Base-by-base conservation (phyloP, 2,888 invertebrate species). In the Tetragnatha montana region DNA sequence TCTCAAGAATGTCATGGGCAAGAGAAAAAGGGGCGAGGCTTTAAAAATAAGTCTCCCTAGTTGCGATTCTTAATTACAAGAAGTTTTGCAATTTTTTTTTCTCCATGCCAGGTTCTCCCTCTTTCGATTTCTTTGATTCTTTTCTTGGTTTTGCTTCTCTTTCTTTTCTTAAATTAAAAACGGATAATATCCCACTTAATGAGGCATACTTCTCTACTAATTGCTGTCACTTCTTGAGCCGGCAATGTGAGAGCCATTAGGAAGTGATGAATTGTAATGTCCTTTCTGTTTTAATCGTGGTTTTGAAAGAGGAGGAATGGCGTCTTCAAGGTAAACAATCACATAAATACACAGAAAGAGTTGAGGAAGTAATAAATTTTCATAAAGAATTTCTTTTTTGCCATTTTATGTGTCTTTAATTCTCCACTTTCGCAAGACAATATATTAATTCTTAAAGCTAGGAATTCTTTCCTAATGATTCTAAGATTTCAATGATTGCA, bases 21-120 rank as follows among this genome's bases (percentile, higher is more conserved):
- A 76, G 49, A 19, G 17, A 19, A n/a, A 50, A 50, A 35, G 35
- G 78, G 21, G 78, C 78, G 17, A 19, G 12, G 68, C 35, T 51
- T 75, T 68, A 22, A 74, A 50, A 49, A 74, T 60, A 83, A 60
- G 74, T 83, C 82, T 78, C 60, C 51, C 35, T 60, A 51, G 50
- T 19, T 81, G 71, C 74, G n/a, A 88, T 78, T 82, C 87, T 88
- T 88, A 88, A 88, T 88, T 82, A 82, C 82, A 78, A 88, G 78
- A 82, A 88, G 87, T 74, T 82, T 81, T 47, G 49, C 60, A 73
- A 80, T 86, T 80, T 68, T 50, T n/a, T 68, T 78, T 85, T 70
- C 60, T 14, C n/a, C 60, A 8, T 51, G 14, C 14, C n/a, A n/a
- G n/a, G n/a, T n/a, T n/a, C 21, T 19, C 60, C 22, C 35, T 49